Conservation (phyloP, 2,888 invertebrate genomes). For the Hyalella azteca region DNA sequence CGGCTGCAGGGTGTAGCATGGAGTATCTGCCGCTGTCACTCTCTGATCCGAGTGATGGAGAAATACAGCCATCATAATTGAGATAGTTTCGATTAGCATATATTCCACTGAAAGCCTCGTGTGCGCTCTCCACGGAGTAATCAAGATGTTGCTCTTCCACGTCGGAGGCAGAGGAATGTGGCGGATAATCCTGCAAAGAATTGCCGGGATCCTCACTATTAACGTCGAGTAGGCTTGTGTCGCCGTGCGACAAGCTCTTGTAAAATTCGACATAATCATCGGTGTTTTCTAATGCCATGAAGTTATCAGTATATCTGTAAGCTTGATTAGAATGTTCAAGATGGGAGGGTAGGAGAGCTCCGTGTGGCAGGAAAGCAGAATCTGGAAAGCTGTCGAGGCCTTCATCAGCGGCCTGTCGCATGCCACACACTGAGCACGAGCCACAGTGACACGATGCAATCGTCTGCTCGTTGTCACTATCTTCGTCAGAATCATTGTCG, state of each 20-base stretch:
- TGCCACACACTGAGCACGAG: conserved; percentile 50
- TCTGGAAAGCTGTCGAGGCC: conserved; percentile 26
- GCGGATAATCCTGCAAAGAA: neutral
- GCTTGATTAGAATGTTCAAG: conserved; percentile 47
- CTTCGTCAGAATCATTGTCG: conserved; percentile 46
- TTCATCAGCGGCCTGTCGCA: conserved; percentile 41
- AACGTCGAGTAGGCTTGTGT: neutral
- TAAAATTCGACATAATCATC: conserved; percentile 58
- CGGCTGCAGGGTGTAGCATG: conserved; percentile 51
- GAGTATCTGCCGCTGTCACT: conserved; percentile 63
- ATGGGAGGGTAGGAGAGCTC: conserved; percentile 51
- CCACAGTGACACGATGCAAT: conserved; percentile 48
- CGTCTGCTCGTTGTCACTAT: conserved; percentile 40
- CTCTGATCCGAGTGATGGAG: conserved; percentile 62
- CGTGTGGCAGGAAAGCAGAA: conserved; percentile 40
- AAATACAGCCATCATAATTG: conserved; percentile 28
- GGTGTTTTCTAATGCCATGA: conserved; percentile 50
- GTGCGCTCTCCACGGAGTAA: conserved; percentile 58
- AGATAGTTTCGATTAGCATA: conserved; percentile 16
- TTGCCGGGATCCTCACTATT: conserved; percentile 6
- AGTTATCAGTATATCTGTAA: conserved; percentile 51
- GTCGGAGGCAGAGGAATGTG: neutral
- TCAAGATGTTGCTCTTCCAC: conserved; percentile 55
- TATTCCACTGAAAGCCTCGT: conserved; percentile 41
- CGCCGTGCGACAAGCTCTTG: conserved; percentile 32